These are phyloP conservation scores for Notocelia uddmanniana DNA, from an alignment of 2,888 invertebrate genomes.

Conservation along the genomic window DNA sequence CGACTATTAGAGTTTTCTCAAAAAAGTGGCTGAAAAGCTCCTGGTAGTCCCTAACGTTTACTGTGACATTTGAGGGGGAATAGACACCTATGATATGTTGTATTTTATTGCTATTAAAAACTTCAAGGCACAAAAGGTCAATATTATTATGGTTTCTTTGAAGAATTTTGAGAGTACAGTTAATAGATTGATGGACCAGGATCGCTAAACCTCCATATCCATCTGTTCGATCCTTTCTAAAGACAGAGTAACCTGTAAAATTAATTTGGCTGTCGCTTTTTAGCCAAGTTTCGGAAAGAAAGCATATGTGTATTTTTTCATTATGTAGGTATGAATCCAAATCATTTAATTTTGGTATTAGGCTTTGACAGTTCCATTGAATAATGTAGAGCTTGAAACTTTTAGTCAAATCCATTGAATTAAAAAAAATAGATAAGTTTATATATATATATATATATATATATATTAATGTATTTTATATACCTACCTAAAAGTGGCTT, in stretches of 20 bases:
- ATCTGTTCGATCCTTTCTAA: background rate
- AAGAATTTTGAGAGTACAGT: background rate
- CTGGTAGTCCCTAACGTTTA: background rate
- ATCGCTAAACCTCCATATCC: background rate
- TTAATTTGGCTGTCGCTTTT: background rate
- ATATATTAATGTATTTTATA: no score
- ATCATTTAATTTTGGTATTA: no score
- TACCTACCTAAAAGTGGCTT: no score
- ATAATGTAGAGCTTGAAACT: no score
- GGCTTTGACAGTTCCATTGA: no score
- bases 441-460: no score
- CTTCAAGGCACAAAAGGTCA: slow-evolving; percentile 3
- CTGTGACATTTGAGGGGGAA: background rate
- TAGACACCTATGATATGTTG: no score
- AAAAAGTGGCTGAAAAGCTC: slow-evolving; percentile 1
- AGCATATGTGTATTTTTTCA: background rate
- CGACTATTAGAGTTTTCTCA: background rate
- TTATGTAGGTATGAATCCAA: no score
- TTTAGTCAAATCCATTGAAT: no score
- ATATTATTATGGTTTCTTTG: background rate
- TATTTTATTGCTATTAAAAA: background rate
- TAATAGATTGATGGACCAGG: background rate
- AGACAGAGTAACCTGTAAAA: background rate
- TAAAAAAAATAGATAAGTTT: no score
- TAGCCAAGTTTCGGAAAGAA: background rate